Evolutionary conservation across 2,888 invertebrate genomes (phyloP), one percentile per base, ranked within the genome.

Genomic region (Trilocha varians): DNA sequence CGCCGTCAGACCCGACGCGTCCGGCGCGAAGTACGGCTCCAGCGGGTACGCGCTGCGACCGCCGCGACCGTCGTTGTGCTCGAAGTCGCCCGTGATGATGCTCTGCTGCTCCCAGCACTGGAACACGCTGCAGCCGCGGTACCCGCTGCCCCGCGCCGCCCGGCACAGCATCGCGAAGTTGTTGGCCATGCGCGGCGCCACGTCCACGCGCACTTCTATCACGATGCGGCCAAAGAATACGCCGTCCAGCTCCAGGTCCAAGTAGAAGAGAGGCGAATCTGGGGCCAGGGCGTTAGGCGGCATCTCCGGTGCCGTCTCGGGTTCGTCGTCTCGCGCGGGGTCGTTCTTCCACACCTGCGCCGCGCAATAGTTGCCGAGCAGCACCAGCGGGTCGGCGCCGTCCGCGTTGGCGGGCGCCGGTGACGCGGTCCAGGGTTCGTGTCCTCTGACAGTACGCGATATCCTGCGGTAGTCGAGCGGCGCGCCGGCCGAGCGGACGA

Each of bases 41-140:
- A 92, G n/a, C n/a, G n/a, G 92, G 74, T 91, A 92, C 48, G 91
- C 91, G 38, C 92, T 91, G 41, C 92, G 87, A 0, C 94, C 94
- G 13, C 94, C 93, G 40, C 93, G 89, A 0, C 94, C 94, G 68
- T 92, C 93, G 72, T 94, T 93, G 53, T 91, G 75, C 70, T 94
- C 93, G 70, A 93, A 93, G 72, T 94, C 94, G 14, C 93, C 93
- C 13, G 92, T 92, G 54, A 93, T 93, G 38, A 94, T 91, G 66
- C 93, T 93, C 69, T 94, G 93, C 50, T 91, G 91, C 59, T 91
- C 91, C 93, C 93, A 93, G 64, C 93, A 93, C 68, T 93, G 93
- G 74, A 93, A 94, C 55, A 94, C 90, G 55, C 90, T 87, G 71
- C 94, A 94, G 34, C 93, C 93, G 57, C 91, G 91, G 74, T 93